Base-by-base conservation (phyloP, 2,888 invertebrate species). In the Coleophora deauratella region DNA sequence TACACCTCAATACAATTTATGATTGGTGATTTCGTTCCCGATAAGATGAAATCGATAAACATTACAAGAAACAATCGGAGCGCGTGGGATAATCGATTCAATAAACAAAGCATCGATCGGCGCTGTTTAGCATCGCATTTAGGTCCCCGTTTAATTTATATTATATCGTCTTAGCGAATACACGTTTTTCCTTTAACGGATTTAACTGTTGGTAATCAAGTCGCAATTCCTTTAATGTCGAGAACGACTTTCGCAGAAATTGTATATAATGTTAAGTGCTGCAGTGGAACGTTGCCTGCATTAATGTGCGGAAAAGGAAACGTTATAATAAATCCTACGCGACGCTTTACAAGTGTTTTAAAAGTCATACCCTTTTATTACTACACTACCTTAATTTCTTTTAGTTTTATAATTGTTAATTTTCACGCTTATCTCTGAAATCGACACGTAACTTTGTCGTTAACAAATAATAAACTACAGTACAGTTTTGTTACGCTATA, bases 11-110 rank as follows among this genome's bases (percentile, higher is more conserved):
- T 21, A 21, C 21, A 21, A 21, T 21, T 21, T 21, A 21, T 21
- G 21, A 21, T 21, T 6, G 3, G 21, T 21, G 21, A 21, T 21
- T 21, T 21, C 21, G 21, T 21, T 21, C 21, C 6, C 49, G 68
- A 72, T 72, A 64, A 68, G 66, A 71, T 71, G 51, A 52, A 51
- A 46, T 51, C 55, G 45, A 69, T 70, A 69, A 64, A 63, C 60
- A 57, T 58, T 59, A 61, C 62, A 62, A 62, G 64, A 66, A 64
- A 67, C 66, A 66, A 67, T 64, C 52, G 52, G 51, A 57, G 53
- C 58, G 70, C 68, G 70, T 74, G 70, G 72, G 72, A 68, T 75
- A 72, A 77, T 69, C 62, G 65, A 72, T 70, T 69, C 68, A 67
- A 66, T 66, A 63, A 66, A 75, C 69, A 71, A 72, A 67, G 63